Conservation (phyloP, 1,140 invertebrate genomes). For the Sipha flava region DNA sequence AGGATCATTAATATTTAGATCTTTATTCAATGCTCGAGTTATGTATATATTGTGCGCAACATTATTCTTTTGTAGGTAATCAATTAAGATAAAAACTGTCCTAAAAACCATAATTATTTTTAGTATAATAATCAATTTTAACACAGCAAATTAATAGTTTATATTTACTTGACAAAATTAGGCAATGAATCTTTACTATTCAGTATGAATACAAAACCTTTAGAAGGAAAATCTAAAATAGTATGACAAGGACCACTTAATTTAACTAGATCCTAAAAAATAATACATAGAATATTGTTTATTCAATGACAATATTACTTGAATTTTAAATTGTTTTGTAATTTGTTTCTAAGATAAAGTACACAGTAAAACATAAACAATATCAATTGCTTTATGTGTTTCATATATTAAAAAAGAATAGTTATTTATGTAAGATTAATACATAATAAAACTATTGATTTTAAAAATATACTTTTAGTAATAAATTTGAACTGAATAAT, state of each 20-base stretch:
- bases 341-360: too few species aligned
- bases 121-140: not conserved
- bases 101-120: conserved; percentile 33
- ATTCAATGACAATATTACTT: too few species aligned
- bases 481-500: too few species aligned
- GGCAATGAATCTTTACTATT: conserved; percentile 42
- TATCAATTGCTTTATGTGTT: too few species aligned
- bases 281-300: not conserved
- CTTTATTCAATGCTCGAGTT: conserved; percentile 45
- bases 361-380: too few species aligned
- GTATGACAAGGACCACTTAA: conserved; percentile 48
- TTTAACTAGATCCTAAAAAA: conserved; percentile 48
- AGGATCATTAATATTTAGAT: not conserved
- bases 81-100: conserved; percentile 47
- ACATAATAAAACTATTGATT: too few species aligned
- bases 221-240: conserved; percentile 50
- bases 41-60: conserved; percentile 62
- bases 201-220: conserved; percentile 56
- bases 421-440: too few species aligned
- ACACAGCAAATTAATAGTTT: not conserved
- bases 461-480: too few species aligned
- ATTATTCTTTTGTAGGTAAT: conserved; percentile 49
- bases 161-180: conserved; percentile 41
- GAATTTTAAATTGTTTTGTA: too few species aligned
- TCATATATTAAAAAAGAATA: too few species aligned